These are phyloP conservation scores for Clarias platycephalus DNA, from an alignment of 2,797 vertebrate species.

Conservation along the genomic window DNA sequence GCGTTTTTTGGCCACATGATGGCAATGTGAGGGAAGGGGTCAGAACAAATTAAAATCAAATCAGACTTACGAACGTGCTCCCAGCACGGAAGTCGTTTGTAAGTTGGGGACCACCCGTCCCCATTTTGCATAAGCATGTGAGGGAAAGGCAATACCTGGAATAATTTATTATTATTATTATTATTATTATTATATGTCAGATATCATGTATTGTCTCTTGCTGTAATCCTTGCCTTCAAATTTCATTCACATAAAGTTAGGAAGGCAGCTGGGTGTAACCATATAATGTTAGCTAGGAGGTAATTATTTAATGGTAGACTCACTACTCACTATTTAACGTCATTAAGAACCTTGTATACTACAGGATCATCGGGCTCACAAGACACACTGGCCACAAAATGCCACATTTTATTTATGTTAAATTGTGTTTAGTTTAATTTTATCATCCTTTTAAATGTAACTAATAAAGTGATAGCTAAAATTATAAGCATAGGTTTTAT, in stretches of 20 bases:
- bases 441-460: background rate
- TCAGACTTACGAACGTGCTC: too few species aligned
- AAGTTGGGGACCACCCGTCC: background rate
- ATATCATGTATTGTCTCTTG: background rate
- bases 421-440: background rate
- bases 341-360: background rate
- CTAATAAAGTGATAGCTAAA: background rate
- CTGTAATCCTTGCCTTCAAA: background rate
- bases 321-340: conserved; percentile 2
- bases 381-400: background rate
- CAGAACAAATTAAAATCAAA: too few species aligned
- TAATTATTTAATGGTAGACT: conserved; percentile 1
- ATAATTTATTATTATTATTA: background rate
- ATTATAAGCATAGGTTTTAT: background rate
- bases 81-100: too few species aligned
- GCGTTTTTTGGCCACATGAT: too few species aligned
- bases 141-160: background rate
- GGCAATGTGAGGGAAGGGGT: too few species aligned
- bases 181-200: background rate
- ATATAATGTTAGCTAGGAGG: background rate
- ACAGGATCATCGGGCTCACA: background rate
- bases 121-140: background rate
- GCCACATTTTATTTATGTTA: background rate
- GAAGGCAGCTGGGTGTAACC: background rate
- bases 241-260: background rate